Base-by-base conservation (phyloP, 1,140 invertebrate genomes). In the Episyrphus balteatus region DNA sequence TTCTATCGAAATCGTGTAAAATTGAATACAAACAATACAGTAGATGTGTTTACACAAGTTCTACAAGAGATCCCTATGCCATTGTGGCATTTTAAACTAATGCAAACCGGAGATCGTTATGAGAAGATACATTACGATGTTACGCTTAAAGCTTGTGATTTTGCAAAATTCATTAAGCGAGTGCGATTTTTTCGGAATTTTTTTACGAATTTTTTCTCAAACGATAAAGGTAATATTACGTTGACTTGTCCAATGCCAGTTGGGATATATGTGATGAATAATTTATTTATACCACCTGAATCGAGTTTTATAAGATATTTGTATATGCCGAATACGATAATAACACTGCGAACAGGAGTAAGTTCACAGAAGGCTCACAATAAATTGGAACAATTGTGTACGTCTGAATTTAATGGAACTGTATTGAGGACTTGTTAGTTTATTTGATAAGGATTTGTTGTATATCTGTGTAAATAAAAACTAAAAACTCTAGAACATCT, bases 321-420 rank as follows among this genome's bases (percentile, higher is more conserved):
- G 61, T 63, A 64, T 18, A 54, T 59, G 14, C 58, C 61, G 5
- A 64, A 64, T 30, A 59, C 61, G 3, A 15, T 64, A 0, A 63
- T 61, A 26, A 47, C 57, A 1, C 17, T 64, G 5, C 43, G 49
- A 15, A 59, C 58, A n/a, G 58, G 53, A 1, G 55, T 64, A 18
- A 59, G 50, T 21, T 47, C 54, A 0, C 43, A 49, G 7, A 51
- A 48, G 36, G 50, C 57, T 17, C 51, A 59, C 30, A 55, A 63
- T 31, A 36, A 43, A 18, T 38, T 51, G 44, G 50, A 15, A 18
- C 51, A 47, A 40, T 46, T 37, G 41, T 61, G 61, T 44, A 41
- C 52, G 17, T 64, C 63, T 26, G 61, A 61, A 48, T 49, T 64
- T 18, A 64, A 64, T 52, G 51, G 46, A 33, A 64, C 61, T 17